Conservation (phyloP, 2,113 vertebrate species). For the Phrynosoma blainvillii region DNA sequence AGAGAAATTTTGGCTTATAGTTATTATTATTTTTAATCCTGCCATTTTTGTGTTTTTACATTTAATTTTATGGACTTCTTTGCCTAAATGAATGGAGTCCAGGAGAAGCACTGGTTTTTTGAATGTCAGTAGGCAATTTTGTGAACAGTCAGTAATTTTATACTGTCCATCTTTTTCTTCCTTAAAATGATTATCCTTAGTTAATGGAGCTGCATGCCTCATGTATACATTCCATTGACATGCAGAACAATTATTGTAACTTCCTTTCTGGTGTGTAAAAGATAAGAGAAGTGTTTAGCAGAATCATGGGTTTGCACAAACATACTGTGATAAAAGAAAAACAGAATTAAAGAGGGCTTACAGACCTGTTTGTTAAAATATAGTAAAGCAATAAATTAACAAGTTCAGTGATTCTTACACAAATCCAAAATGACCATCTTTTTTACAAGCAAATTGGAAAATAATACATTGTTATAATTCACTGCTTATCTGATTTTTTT, state of each 20-base stretch:
- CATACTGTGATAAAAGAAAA: neutral
- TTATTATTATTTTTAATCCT: neutral
- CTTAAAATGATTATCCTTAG: neutral
- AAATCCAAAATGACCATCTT: neutral
- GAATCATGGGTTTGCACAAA: neutral
- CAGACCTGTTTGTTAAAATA: neutral
- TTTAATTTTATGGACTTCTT: slow-evolving; percentile 12
- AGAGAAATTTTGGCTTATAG: neutral
- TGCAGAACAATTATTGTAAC: neutral
- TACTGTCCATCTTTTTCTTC: neutral
- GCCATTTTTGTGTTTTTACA: neutral
- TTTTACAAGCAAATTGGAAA: neutral
- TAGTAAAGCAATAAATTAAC: neutral
- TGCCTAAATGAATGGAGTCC: neutral
- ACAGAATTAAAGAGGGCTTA: neutral
- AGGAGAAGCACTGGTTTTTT: neutral
- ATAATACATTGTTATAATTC: neutral
- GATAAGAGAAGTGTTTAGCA: neutral
- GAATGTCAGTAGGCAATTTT: too few species aligned
- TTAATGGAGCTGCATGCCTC: neutral
- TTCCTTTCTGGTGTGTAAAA: neutral
- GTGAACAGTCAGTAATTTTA: neutral
- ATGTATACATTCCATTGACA: neutral
- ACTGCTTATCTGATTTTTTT: slow-evolving; percentile 30
- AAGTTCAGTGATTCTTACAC: neutral